Conservation (phyloP, 2,888 invertebrate genomes). For the Rhamphomyia laevipes region DNA sequence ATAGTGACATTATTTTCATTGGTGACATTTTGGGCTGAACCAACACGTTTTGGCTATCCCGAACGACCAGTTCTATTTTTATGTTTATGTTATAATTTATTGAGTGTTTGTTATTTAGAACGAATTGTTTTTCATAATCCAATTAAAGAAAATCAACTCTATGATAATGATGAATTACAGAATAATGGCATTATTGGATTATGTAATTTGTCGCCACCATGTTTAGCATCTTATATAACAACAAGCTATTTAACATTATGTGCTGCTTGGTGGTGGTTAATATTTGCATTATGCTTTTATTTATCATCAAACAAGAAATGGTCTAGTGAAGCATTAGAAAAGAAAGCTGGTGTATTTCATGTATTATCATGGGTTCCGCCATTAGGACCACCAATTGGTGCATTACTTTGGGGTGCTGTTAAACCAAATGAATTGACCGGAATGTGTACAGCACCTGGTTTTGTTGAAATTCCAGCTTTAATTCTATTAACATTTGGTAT, state of each 20-base stretch:
- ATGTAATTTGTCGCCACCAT: conserved; percentile 45
- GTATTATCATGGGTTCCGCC: conserved; percentile 81
- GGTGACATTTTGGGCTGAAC: conserved; percentile 81
- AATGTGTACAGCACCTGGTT: conserved; percentile 54
- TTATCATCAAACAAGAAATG: conserved; percentile 83
- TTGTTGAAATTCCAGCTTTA: conserved; percentile 33
- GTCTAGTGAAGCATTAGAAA: conserved; percentile 85
- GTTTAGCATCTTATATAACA: conserved; percentile 61
- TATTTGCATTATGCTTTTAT: conserved; percentile 81
- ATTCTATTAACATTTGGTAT: conserved; percentile 28
- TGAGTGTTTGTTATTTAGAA: conserved; percentile 62
- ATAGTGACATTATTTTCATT: conserved; percentile 72
- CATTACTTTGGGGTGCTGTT: conserved; percentile 64
- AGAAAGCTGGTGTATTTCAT: conserved; percentile 75
- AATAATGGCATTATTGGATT: conserved; percentile 10
- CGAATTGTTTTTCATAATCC: conserved; percentile 46
- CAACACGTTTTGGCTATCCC: conserved; percentile 81
- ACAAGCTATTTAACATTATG: conserved; percentile 70
- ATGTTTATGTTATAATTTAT: conserved; percentile 73
- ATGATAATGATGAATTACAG: conserved; percentile 35
- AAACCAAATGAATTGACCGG: conserved; percentile 72
- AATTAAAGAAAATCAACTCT: conserved; percentile 22
- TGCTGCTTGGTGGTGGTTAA: conserved; percentile 77
- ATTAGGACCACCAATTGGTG: conserved; percentile 71
- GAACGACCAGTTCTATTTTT: conserved; percentile 85